A percentile compares a stretch with the other conserved stretches of the same genome.
phyloP scores from a whole-genome alignment of 2,888 invertebrate genomes.

The Ichneumoninae sp. region DNA sequence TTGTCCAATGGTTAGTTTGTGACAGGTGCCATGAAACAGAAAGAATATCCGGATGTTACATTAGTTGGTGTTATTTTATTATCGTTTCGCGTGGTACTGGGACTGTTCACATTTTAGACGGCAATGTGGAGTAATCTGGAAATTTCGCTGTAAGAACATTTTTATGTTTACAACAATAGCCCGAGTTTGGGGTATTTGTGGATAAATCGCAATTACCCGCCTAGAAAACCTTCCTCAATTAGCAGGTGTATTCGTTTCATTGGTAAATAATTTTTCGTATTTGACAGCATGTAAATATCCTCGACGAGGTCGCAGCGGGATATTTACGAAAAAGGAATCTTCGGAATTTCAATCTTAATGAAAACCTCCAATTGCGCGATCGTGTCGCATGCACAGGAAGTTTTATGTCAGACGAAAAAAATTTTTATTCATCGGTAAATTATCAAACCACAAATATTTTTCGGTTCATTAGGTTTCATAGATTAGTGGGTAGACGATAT shows the following conservation, averaged over 20 bases:
- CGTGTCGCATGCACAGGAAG: not conserved
- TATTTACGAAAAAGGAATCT: too few species aligned
- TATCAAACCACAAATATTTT: not conserved
- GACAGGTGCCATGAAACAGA: slow-evolving; percentile 78
- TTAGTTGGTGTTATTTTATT: slow-evolving; percentile 50
- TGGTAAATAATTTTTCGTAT: too few species aligned
- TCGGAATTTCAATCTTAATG: too few species aligned
- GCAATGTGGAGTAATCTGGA: slow-evolving; percentile 41
- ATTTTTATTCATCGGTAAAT: not conserved
- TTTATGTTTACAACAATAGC: not conserved
- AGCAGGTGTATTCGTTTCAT: not conserved
- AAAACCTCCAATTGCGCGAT: too few species aligned
- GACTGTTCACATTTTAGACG: slow-evolving; percentile 31
- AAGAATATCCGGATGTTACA: slow-evolving; percentile 68
- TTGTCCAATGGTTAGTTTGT: slow-evolving; percentile 64
- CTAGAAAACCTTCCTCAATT: not conserved
- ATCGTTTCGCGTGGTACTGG: slow-evolving; percentile 45
- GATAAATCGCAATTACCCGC: not conserved
- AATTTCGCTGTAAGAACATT: not conserved
- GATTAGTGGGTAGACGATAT: slow-evolving; percentile 1
- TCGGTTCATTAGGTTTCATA: not conserved
- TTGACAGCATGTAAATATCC: too few species aligned
- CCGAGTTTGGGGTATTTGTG: not conserved
- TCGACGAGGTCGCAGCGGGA: too few species aligned
- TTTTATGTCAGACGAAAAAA: not conserved